phyloP scores from a whole-genome alignment of 2,888 invertebrate species.

The Lithosia quadra region DNA sequence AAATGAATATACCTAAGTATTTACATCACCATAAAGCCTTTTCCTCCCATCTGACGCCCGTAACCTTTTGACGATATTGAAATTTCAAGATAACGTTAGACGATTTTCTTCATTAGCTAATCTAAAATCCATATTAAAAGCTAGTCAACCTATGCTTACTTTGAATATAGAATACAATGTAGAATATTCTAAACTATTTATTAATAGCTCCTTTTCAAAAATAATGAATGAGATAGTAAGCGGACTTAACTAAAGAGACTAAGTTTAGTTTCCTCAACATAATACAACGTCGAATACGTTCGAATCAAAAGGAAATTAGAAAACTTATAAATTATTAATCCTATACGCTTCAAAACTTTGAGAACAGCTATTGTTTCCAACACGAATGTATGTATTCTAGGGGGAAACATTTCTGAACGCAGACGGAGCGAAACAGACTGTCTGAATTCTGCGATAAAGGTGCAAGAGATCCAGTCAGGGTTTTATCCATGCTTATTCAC shows the following conservation, averaged over 20 bases:
- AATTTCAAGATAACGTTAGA: no score
- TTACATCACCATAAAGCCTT: no score
- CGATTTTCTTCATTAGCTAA: no score
- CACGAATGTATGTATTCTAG: not conserved
- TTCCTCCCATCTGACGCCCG: no score
- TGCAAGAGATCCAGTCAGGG: constrained; percentile 9
- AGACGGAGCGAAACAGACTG: constrained; percentile 6
- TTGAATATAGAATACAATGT: no score
- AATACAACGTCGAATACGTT: not conserved
- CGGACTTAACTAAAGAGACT: not conserved
- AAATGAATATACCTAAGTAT: no score
- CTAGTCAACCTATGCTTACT: no score
- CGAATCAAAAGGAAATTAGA: not conserved
- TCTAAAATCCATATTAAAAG: no score
- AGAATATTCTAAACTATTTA: no score
- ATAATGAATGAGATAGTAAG: no score
- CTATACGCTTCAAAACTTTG: not conserved
- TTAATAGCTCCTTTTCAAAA: no score
- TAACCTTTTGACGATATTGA: no score
- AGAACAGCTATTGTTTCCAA: not conserved
- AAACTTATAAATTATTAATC: not conserved
- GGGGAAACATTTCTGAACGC: constrained; percentile 3
- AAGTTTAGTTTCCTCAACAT: not conserved
- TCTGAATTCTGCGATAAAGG: constrained; percentile 5
- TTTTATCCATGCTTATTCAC: not conserved